A percentile compares a stretch with the other conserved stretches of the same genome.
These are phyloP conservation scores for Lysandra bellargus DNA, from an alignment of 2,888 invertebrate species.

Conservation along the genomic window DNA sequence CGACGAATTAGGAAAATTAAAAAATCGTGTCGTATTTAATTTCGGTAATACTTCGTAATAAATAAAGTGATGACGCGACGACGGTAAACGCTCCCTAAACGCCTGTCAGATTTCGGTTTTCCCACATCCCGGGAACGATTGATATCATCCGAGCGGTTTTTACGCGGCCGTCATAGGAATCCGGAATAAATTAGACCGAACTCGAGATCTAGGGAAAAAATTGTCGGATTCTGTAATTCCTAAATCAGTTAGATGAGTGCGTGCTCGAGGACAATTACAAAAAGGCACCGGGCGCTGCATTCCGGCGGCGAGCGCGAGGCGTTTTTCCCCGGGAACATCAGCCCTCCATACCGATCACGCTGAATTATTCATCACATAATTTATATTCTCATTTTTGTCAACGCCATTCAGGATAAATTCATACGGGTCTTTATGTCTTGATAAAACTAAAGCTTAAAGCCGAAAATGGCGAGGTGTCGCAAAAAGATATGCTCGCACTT, in stretches of 20 bases:
- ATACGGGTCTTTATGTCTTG: conserved; percentile 79
- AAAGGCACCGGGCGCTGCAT: conserved; percentile 69
- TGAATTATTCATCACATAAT: conserved; percentile 78
- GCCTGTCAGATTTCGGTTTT: conserved; percentile 19
- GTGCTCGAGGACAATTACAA: conserved; percentile 77
- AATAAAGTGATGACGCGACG: neutral
- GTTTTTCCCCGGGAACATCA: conserved; percentile 60
- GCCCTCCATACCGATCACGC: conserved; percentile 77
- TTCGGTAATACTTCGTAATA: neutral
- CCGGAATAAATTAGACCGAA: conserved; percentile 42
- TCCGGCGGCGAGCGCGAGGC: conserved; percentile 57
- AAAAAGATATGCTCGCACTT: conserved; percentile 60
- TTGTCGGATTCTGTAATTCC: conserved; percentile 55
- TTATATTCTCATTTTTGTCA: conserved; percentile 80
- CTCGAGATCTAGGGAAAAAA: conserved; percentile 48
- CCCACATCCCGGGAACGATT: conserved; percentile 23
- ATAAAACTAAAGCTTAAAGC: conserved; percentile 77
- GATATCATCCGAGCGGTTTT: neutral
- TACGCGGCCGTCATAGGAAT: conserved; percentile 30
- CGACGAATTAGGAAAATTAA: conserved; percentile 19
- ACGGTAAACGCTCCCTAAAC: neutral
- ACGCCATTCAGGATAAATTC: conserved; percentile 77
- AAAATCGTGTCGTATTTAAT: conserved; percentile 21
- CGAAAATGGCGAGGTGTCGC: conserved; percentile 56
- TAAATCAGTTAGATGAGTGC: conserved; percentile 76